phyloP scores from a whole-genome alignment of 2,888 invertebrate species.

The Hirtodrosophila trivittata region DNA sequence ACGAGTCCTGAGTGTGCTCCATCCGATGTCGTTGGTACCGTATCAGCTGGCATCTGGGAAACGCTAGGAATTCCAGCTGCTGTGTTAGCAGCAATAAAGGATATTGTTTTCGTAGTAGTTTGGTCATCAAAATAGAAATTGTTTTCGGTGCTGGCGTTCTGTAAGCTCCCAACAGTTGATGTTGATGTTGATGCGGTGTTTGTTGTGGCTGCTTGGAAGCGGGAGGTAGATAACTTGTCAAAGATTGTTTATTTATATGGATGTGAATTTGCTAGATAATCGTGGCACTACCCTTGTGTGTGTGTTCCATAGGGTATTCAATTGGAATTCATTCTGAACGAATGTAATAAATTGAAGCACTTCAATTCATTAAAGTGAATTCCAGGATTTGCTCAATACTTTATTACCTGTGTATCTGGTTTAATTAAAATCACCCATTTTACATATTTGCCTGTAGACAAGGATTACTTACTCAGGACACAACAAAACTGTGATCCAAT shows the following conservation, averaged over 20 bases:
- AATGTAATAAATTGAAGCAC: too few relatives aligned
- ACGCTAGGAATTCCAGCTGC: constrained; percentile 38
- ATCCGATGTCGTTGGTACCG: constrained; percentile 5
- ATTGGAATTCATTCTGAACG: too few relatives aligned
- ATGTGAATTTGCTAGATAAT: too few relatives aligned
- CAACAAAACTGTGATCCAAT: constrained; percentile 48
- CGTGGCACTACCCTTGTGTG: too few relatives aligned
- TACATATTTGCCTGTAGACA: not conserved
- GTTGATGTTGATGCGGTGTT: constrained; percentile 22
- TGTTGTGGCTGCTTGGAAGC: constrained; percentile 33
- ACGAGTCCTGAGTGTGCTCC: constrained; percentile 4
- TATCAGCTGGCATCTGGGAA: constrained; percentile 37
- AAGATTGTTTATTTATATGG: too few relatives aligned
- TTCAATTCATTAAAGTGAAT: too few relatives aligned
- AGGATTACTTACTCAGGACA: constrained; percentile 50
- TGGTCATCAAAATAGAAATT: constrained; percentile 64
- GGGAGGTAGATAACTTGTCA: too few relatives aligned
- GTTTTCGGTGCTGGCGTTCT: constrained; percentile 44
- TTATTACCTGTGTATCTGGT: too few relatives aligned
- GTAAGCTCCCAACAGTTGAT: constrained; percentile 8
- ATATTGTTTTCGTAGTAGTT: constrained; percentile 49
- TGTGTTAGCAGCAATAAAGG: constrained; percentile 37
- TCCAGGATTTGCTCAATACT: too few relatives aligned
- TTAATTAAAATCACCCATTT: not conserved
- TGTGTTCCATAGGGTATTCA: too few relatives aligned